These are phyloP conservation scores for Tinamus guttatus DNA, from an alignment of 2,113 vertebrate genomes.

Conservation along the genomic window DNA sequence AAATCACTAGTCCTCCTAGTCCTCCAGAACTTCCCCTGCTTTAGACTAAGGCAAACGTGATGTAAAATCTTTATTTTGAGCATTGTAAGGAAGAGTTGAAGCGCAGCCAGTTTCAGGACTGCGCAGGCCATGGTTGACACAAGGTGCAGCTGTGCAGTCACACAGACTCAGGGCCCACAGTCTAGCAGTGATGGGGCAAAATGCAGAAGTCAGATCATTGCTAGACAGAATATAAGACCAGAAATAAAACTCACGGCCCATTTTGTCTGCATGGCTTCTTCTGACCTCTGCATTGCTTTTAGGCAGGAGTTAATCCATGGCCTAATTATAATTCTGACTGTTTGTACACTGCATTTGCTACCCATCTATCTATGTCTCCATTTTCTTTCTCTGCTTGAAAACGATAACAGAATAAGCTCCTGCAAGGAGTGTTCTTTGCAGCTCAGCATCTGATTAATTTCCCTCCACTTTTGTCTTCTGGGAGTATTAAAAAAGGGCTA, in stretches of 20 bases:
- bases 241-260: not conserved
- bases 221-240: not conserved
- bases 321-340: not conserved
- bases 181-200: not conserved
- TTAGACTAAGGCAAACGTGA: not conserved
- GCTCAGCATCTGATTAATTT: not conserved
- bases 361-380: not conserved
- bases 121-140: not conserved
- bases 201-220: not conserved
- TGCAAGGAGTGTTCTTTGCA: not conserved
- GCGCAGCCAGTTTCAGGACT: not conserved
- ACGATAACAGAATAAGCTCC: not conserved
- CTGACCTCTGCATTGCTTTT: not conserved
- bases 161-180: not conserved
- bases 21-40: not conserved
- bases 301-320: not conserved
- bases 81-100: not conserved
- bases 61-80: not conserved
- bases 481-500: not conserved
- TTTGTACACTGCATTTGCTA: not conserved
- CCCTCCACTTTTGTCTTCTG: not conserved
- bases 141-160: not conserved
- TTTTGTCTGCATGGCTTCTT: not conserved
- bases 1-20: not conserved
- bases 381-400: not conserved